phyloP scores from a whole-genome alignment of 2,797 vertebrate species.

The Echeneis naucrates region DNA sequence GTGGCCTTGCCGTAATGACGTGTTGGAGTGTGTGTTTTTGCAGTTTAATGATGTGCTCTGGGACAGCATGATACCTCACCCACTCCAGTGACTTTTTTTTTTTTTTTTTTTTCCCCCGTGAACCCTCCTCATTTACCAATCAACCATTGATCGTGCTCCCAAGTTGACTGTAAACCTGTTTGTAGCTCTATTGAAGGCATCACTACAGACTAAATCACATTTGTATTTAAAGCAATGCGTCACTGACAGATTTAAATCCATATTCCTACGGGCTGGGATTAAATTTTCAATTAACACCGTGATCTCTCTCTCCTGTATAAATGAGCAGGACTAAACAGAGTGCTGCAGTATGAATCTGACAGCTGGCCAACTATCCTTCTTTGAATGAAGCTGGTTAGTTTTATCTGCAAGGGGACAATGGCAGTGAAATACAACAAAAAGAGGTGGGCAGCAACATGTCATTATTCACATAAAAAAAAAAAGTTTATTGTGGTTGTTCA shows the following conservation, averaged over 20 bases:
- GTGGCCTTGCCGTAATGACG: constrained; percentile 69
- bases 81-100: constrained; percentile 21
- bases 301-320: constrained; percentile 21
- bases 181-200: constrained; percentile 11
- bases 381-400: constrained; percentile 16
- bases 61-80: constrained; percentile 49
- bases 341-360: constrained; percentile 44
- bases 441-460: constrained; percentile 11
- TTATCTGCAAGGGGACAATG: constrained; percentile 20
- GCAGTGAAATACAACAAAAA: constrained; percentile 13
- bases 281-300: constrained; percentile 13
- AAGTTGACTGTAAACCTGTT: constrained; percentile 22
- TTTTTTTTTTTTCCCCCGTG: neutral
- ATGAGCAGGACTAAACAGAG: constrained; percentile 12
- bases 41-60: constrained; percentile 76
- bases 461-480: constrained; percentile 17
- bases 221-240: constrained; percentile 26
- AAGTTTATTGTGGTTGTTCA: neutral
- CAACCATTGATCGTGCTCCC: constrained; percentile 55
- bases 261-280: constrained; percentile 8
- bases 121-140: constrained; percentile 56
- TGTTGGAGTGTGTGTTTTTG: constrained; percentile 59
- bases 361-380: constrained; percentile 44
- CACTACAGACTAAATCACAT: neutral
- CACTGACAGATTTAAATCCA: constrained; percentile 16